Conservation (phyloP, 2,113 vertebrate genomes). For the Thalassarche chlororhynchos region DNA sequence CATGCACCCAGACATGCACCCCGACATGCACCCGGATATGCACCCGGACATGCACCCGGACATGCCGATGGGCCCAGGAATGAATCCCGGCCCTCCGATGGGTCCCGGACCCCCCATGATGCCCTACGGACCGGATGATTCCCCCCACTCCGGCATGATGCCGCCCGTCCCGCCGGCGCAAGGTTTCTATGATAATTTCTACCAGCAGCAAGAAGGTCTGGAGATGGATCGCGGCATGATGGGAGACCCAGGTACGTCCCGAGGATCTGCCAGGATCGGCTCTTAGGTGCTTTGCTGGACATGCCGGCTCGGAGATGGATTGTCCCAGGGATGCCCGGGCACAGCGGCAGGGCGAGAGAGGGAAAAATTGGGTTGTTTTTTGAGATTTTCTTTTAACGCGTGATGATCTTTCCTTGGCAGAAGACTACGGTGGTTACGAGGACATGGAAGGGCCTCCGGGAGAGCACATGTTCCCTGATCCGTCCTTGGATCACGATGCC, state of each 20-base stretch:
- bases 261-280: rapidly evolving
- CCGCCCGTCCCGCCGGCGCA: slow-evolving; percentile 77
- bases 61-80: slow-evolving; percentile 77
- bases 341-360: too few species aligned
- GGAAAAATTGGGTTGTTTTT: not conserved
- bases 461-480: slow-evolving; percentile 67
- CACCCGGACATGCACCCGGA: slow-evolving; percentile 78
- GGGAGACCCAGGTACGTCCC: slow-evolving; percentile 60
- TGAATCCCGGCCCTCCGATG: slow-evolving; percentile 73
- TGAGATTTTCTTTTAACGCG: not conserved
- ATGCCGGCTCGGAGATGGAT: rapidly evolving
- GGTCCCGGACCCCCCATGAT: slow-evolving; percentile 82
- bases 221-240: slow-evolving; percentile 76
- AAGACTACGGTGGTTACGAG: slow-evolving; percentile 81
- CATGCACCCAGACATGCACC: slow-evolving; percentile 72
- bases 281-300: not conserved
- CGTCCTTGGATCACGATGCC: slow-evolving; percentile 66
- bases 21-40: slow-evolving; percentile 78
- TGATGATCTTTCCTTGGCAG: slow-evolving; percentile 55
- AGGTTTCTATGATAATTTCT: slow-evolving; percentile 90
- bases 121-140: slow-evolving; percentile 82
- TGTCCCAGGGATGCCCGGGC: rapidly evolving
- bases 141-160: slow-evolving; percentile 81
- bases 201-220: slow-evolving; percentile 84
- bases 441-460: slow-evolving; percentile 74